Evolutionary conservation across 2,113 vertebrate species (phyloP), one percentile per base, ranked within the genome.

Genomic region (Hemibagrus wyckioides): DNA sequence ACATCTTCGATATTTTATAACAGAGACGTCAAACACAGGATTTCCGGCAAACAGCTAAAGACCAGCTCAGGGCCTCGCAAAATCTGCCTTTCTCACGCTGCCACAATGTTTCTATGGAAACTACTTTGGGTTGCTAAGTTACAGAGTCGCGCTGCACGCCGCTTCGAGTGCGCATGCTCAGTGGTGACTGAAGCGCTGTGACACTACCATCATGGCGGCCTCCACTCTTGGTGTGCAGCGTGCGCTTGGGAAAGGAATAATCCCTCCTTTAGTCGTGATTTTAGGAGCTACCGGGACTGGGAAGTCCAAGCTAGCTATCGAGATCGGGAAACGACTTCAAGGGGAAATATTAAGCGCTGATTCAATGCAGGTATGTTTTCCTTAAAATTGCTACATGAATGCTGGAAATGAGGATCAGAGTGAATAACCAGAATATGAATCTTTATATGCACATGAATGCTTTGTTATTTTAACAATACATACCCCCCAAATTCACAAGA

Each of bases 301-400:
- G 0, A 99, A 99, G 82, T 98, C 97, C 79, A 97, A 96, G 23
- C 93, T 99, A 92, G 97, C 97, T 1, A 92, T 98, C 61, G 96
- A 98, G 91, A 92, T 99, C 13, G 97, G 96, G 44, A 96, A 94
- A 91, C 93, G 94, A 33, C 93, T 97, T 0, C 93, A 94, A 63
- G 97, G 97, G 3, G 97, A 98, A 90, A 96, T 99, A 85, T 94
- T 99, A 92, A 97, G 97, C 94, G 98, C 97, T 0, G 98, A 99
- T 92, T 97, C 97, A 89, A 98, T 99, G 97, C 97, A 99, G 97
- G 98, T 99, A 93, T 88, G 94, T 85, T 21, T 33, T 33, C 30
- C 44, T 5, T 0, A 33, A 30, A 28, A 82, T 4, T 19, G 67
- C 39, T 76, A 41, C 8, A 39, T 65, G 8, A 71, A 81, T 39